phyloP scores from a whole-genome alignment of 2,888 invertebrate genomes.

The Polia nebulosa region DNA sequence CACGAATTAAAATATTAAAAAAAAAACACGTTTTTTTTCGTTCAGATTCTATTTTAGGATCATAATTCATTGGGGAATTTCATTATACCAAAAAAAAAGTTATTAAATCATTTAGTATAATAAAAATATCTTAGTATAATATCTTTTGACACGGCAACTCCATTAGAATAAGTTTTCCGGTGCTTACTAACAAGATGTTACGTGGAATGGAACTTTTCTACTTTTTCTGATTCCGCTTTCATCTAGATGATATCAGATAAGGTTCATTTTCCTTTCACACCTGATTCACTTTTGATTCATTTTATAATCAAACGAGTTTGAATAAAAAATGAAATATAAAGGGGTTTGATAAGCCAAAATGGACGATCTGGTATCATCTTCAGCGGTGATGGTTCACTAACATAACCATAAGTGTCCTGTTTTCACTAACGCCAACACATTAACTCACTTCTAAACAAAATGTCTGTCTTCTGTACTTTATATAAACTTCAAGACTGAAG shows the following conservation, averaged over 20 bases:
- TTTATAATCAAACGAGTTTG: not conserved
- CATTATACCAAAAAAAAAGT: slow-evolving; percentile 3
- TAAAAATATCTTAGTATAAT: not conserved
- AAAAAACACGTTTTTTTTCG: not conserved
- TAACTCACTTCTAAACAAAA: slow-evolving; percentile 64
- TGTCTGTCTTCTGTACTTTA: slow-evolving; percentile 50
- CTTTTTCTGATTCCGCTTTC: slow-evolving; percentile 33
- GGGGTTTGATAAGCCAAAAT: not conserved
- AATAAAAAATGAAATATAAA: too few species aligned
- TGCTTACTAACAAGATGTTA: slow-evolving; percentile 71
- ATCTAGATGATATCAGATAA: slow-evolving; percentile 32
- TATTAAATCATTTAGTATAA: not conserved
- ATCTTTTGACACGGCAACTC: slow-evolving; percentile 49
- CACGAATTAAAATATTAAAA: not conserved
- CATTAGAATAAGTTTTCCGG: slow-evolving; percentile 19
- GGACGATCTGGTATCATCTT: slow-evolving; percentile 17
- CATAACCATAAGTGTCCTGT: slow-evolving; percentile 65
- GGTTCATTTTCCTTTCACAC: not conserved
- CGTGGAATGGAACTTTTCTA: slow-evolving; percentile 34
- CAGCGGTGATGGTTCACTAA: slow-evolving; percentile 62
- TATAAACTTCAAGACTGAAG: slow-evolving; percentile 38
- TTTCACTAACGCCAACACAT: slow-evolving; percentile 70
- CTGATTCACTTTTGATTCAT: not conserved
- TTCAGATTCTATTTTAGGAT: slow-evolving; percentile 29
- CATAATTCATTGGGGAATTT: slow-evolving; percentile 18